Evolutionary conservation across 2,888 invertebrate species (phyloP).

Genomic region (Siphlonurus alternatus): DNA sequence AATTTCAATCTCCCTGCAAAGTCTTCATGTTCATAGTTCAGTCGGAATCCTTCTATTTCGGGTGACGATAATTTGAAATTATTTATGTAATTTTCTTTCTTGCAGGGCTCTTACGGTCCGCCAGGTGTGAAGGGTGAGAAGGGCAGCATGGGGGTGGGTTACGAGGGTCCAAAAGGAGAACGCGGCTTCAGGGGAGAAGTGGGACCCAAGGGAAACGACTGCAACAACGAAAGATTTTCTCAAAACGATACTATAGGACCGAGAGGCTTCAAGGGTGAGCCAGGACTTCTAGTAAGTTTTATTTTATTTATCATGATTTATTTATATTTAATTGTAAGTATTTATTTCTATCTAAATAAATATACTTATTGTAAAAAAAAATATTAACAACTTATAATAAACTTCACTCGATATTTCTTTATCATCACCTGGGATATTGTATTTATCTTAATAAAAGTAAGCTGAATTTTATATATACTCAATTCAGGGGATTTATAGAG

Average conservation of each 20-base stretch:
- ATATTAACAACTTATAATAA: too few relatives aligned
- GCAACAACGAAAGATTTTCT: conserved; percentile 16
- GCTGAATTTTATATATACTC: too few relatives aligned
- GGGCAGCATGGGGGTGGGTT: conserved; percentile 40
- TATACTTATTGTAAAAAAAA: neutral
- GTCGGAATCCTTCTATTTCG: too few relatives aligned
- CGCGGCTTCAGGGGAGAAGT: conserved; percentile 47
- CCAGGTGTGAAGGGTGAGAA: conserved; percentile 54
- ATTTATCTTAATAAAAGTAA: too few relatives aligned
- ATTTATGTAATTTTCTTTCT: conserved; percentile 12
- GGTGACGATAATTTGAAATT: too few relatives aligned
- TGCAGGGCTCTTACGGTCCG: conserved; percentile 47
- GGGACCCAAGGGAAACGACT: conserved; percentile 33
- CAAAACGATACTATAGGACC: conserved; percentile 17
- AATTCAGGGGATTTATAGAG: too few relatives aligned
- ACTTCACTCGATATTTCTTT: too few relatives aligned
- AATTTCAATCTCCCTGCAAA: too few relatives aligned
- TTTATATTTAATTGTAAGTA: neutral
- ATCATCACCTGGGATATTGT: too few relatives aligned
- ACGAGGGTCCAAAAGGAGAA: conserved; percentile 39
- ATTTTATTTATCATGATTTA: neutral
- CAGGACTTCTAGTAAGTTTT: conserved; percentile 17
- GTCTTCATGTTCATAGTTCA: conserved; percentile 16
- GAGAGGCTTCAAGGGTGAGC: conserved; percentile 22
- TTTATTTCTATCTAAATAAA: too few relatives aligned